Conservation (phyloP, 2,797 vertebrate genomes). For the Microctenopoma stevenorrisi region DNA sequence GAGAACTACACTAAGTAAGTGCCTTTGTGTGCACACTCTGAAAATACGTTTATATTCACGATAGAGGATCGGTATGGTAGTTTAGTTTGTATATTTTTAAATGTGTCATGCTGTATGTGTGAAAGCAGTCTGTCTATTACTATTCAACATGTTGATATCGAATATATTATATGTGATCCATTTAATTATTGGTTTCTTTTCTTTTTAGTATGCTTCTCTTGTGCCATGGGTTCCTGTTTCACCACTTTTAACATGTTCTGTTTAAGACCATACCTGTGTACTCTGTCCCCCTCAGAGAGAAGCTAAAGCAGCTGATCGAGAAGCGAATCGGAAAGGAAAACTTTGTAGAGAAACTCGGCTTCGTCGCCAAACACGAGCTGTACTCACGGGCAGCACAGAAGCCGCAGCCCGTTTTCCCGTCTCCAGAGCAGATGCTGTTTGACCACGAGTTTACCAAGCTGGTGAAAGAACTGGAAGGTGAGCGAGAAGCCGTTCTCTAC, state of each 20-base stretch:
- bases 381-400: slow-evolving; percentile 97
- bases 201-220: too few relatives aligned
- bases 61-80: background rate
- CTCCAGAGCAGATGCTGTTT: slow-evolving; percentile 97
- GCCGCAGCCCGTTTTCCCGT: slow-evolving; percentile 93
- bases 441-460: slow-evolving; percentile 99
- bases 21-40: background rate
- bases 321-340: slow-evolving; percentile 98
- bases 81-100: too few relatives aligned
- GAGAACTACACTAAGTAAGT: slow-evolving; percentile 96
- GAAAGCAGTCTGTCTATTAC: too few relatives aligned
- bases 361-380: slow-evolving; percentile 96
- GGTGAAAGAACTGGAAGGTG: slow-evolving; percentile 97
- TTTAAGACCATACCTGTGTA: background rate
- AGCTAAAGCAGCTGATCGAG: slow-evolving; percentile 97
- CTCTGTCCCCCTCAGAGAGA: slow-evolving; percentile 85
- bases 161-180: too few relatives aligned
- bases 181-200: too few relatives aligned
- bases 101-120: too few relatives aligned
- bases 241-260: background rate
- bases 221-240: too few relatives aligned
- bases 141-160: too few relatives aligned
- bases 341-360: slow-evolving; percentile 96
- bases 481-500: slow-evolving; percentile 42
- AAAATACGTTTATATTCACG: background rate